Evolutionary conservation across 2,888 invertebrate genomes (phyloP).

Genomic region (Protodeltote pygarga): DNA sequence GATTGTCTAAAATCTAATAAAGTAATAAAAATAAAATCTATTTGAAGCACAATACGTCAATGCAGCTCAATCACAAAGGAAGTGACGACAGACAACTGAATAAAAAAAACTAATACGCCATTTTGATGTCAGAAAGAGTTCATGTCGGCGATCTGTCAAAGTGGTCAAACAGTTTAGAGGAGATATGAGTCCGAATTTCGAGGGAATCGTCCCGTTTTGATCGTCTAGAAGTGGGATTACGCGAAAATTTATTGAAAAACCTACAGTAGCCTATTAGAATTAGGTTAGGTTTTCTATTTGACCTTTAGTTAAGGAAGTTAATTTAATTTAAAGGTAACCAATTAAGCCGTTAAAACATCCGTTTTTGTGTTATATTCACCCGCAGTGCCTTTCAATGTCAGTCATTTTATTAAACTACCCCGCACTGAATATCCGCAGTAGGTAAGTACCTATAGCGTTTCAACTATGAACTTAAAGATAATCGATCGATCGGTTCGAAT

Average conservation of each 20-base stretch:
- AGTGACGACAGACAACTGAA: conserved; percentile 83
- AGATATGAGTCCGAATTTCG: conserved; percentile 19
- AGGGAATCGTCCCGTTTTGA: conserved; percentile 16
- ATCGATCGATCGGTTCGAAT: conserved; percentile 10
- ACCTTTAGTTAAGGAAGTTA: background rate
- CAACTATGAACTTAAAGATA: conserved; percentile 8
- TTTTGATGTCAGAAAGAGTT: conserved; percentile 82
- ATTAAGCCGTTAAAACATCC: conserved; percentile 16
- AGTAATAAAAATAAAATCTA: conserved; percentile 71
- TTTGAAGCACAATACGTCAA: conserved; percentile 74
- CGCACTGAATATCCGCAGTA: conserved; percentile 29
- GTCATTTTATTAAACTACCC: conserved; percentile 28
- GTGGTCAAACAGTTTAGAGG: conserved; percentile 73
- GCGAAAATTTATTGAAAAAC: background rate
- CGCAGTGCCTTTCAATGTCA: conserved; percentile 44
- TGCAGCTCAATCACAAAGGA: conserved; percentile 83
- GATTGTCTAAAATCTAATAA: conserved; percentile 66
- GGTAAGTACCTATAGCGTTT: conserved; percentile 4
- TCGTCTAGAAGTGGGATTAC: background rate
- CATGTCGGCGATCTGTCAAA: conserved; percentile 85
- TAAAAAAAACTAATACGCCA: conserved; percentile 84
- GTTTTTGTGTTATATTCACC: conserved; percentile 25
- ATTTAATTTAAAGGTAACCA: background rate
- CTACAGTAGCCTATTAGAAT: background rate
- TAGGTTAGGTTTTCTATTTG: background rate